Conservation (phyloP, 2,113 vertebrate species). For the Sisor rabdophorus region DNA sequence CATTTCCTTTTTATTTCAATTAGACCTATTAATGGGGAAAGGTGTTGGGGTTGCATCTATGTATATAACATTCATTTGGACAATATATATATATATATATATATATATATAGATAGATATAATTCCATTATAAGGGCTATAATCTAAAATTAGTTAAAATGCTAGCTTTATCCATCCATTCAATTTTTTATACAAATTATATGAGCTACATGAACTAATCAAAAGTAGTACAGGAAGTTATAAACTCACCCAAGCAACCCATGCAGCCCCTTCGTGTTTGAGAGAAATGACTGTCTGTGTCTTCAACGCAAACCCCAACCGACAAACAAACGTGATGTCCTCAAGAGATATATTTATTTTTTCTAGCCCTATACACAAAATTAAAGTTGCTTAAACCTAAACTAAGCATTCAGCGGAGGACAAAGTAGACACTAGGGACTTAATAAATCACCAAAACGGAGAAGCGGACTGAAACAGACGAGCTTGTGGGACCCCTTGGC, state of each 20-base stretch:
- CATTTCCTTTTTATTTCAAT: background rate
- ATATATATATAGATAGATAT: too few species aligned
- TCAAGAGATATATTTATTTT: background rate
- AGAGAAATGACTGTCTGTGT: background rate
- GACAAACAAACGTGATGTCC: background rate
- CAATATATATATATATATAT: too few species aligned
- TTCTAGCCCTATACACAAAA: background rate
- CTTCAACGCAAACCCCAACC: background rate
- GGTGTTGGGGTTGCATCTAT: too few species aligned
- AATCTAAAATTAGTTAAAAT: too few species aligned
- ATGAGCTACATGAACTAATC: too few species aligned
- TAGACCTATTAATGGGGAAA: background rate
- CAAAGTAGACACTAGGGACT: background rate
- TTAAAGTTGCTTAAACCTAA: background rate
- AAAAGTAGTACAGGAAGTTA: background rate
- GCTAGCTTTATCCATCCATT: too few species aligned
- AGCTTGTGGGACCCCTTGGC: constrained; percentile 24
- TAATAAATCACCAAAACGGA: background rate
- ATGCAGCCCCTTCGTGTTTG: background rate
- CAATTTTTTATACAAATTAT: too few species aligned
- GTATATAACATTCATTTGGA: too few species aligned
- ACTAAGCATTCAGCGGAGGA: background rate
- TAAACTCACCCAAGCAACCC: background rate
- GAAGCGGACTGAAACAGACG: background rate
- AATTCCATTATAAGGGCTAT: too few species aligned